phyloP scores from a whole-genome alignment of 2,113 vertebrate genomes.

The Pogonocichla stellata region DNA sequence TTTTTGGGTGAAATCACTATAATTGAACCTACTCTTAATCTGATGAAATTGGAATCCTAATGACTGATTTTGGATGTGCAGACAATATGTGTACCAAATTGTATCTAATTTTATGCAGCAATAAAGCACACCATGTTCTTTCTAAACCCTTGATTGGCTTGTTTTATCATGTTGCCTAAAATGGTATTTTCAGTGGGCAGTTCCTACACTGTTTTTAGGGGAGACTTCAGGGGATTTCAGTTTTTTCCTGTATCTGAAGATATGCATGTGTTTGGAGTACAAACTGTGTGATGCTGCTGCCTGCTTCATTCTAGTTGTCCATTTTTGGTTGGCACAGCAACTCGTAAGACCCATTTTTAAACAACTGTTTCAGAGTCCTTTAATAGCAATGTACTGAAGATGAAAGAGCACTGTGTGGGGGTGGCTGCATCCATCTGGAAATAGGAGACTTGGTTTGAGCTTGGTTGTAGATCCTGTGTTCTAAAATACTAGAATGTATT shows the following conservation, averaged over 20 bases:
- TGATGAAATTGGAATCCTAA: not conserved
- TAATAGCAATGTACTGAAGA: not conserved
- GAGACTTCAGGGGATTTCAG: not conserved
- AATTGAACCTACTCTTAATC: not conserved
- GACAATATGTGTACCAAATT: not conserved
- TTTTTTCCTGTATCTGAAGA: not conserved
- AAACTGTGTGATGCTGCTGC: not conserved
- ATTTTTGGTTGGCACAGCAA: slow-evolving; percentile 41
- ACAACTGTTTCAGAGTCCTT: slow-evolving; percentile 1
- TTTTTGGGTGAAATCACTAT: not conserved
- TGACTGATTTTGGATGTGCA: not conserved
- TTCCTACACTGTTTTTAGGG: not conserved
- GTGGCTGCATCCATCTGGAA: not conserved
- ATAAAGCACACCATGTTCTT: not conserved
- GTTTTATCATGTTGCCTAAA: not conserved
- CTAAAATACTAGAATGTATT: not conserved
- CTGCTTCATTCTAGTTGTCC: not conserved
- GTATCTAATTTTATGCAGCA: not conserved
- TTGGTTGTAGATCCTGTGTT: not conserved
- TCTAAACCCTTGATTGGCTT: not conserved
- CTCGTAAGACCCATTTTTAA: slow-evolving; percentile 24
- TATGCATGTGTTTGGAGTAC: not conserved
- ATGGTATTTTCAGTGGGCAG: not conserved
- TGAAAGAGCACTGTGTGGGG: not conserved
- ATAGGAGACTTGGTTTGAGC: not conserved